A percentile compares a stretch with the other conserved stretches of the same genome.
Conservation (phyloP, 2,888 invertebrate species). For the Geotrupes spiniger region DNA sequence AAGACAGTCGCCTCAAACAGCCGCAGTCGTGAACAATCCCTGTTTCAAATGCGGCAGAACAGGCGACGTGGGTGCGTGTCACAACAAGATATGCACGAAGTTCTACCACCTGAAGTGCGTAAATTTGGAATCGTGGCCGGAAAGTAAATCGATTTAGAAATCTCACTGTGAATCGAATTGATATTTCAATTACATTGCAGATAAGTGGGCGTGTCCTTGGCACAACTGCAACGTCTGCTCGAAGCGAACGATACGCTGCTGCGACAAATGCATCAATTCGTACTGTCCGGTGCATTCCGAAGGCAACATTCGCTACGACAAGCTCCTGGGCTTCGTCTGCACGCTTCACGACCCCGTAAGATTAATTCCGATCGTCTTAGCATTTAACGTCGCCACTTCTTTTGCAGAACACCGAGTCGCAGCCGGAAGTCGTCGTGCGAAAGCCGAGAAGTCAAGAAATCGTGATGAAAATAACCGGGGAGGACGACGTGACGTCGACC, state of each 20-base stretch:
- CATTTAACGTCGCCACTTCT: neutral
- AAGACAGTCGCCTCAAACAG: constrained; percentile 14
- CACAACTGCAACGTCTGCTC: constrained; percentile 47
- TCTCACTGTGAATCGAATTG: neutral
- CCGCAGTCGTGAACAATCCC: constrained; percentile 25
- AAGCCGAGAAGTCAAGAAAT: constrained; percentile 11
- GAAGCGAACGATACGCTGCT: constrained; percentile 46
- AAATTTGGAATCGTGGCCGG: constrained; percentile 38
- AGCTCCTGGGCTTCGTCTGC: constrained; percentile 43
- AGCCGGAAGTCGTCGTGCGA: constrained; percentile 15
- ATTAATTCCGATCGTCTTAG: neutral
- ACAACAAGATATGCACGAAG: constrained; percentile 45
- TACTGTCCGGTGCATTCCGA: constrained; percentile 47
- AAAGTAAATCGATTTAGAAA: too few species aligned
- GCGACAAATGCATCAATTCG: constrained; percentile 46
- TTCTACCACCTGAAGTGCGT: constrained; percentile 46
- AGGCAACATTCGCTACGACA: constrained; percentile 44
- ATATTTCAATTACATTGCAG: constrained; percentile 20
- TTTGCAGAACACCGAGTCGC: constrained; percentile 24
- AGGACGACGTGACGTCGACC: constrained; percentile 32
- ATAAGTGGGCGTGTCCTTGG: constrained; percentile 47
- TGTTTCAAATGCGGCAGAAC: constrained; percentile 45
- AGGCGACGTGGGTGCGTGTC: constrained; percentile 39
- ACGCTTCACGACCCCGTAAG: constrained; percentile 35
- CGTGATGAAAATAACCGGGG: constrained; percentile 16